Evolutionary conservation across 2,888 invertebrate genomes (phyloP).

Genomic region (Carpatolechia fugitivella): DNA sequence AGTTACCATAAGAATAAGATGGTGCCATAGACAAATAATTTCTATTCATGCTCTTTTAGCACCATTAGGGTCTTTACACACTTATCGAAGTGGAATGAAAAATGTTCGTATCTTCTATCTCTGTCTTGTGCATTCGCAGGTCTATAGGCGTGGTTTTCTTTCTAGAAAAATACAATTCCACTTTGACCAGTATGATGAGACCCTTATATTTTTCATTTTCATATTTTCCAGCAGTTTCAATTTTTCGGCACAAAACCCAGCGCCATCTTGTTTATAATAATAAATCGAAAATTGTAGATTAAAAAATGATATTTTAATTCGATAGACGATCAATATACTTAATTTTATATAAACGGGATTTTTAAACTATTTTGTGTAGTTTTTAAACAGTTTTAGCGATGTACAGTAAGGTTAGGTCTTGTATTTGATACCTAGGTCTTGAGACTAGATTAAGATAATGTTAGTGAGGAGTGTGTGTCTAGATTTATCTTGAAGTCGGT

Average conservation of each 20-base stretch:
- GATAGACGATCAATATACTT: slow-evolving; percentile 11
- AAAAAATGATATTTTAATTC: slow-evolving; percentile 18
- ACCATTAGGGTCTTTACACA: no score
- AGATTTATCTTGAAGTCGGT: slow-evolving; percentile 24
- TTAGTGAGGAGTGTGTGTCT: slow-evolving; percentile 29
- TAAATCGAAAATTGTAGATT: slow-evolving; percentile 10
- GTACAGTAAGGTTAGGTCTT: slow-evolving; percentile 40
- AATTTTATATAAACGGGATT: slow-evolving; percentile 12
- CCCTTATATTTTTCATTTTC: not conserved
- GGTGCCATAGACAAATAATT: slow-evolving; percentile 60
- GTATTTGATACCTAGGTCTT: slow-evolving; percentile 27
- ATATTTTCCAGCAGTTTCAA: not conserved
- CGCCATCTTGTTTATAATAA: slow-evolving; percentile 29
- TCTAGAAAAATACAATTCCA: not conserved
- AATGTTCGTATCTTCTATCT: slow-evolving; percentile 26
- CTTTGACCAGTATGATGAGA: no score
- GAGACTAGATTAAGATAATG: slow-evolving; percentile 27
- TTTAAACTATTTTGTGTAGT: slow-evolving; percentile 13
- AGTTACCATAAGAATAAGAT: slow-evolving; percentile 74
- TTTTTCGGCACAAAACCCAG: slow-evolving; percentile 13
- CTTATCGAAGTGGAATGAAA: no score
- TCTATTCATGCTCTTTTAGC: no score
- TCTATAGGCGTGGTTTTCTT: no score
- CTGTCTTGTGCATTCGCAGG: no score
- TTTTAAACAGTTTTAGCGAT: slow-evolving; percentile 27